Evolutionary conservation across 2,113 vertebrate genomes (phyloP).

Genomic region (Cyanocitta stelleri): DNA sequence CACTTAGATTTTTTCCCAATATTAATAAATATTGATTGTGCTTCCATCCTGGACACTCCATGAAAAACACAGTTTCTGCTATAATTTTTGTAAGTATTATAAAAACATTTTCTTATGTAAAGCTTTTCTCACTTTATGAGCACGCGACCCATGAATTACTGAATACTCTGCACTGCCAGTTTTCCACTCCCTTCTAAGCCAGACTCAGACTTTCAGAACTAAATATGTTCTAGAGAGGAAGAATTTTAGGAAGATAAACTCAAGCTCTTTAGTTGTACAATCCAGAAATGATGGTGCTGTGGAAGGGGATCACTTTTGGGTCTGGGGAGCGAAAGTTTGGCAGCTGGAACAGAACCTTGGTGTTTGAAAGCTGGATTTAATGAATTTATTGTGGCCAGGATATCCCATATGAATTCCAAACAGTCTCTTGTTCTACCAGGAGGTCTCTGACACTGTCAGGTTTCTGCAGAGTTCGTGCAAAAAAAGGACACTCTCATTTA

Average conservation of each 20-base stretch:
- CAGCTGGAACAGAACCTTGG: rapidly evolving
- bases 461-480: background rate
- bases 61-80: background rate
- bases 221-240: background rate
- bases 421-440: background rate
- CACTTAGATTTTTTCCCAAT: background rate
- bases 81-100: background rate
- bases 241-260: background rate
- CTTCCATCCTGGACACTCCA: background rate
- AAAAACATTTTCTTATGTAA: background rate
- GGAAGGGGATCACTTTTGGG: background rate
- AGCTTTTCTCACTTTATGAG: background rate
- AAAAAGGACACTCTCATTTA: background rate
- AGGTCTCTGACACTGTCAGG: background rate
- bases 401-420: background rate
- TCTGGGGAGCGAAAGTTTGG: rapidly evolving
- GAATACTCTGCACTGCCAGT: background rate
- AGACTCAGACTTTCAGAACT: background rate
- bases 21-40: background rate
- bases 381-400: background rate
- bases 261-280: background rate
- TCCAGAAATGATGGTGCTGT: background rate
- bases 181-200: background rate
- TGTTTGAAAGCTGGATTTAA: background rate
- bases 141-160: background rate